Conservation (phyloP, 2,797 vertebrate species). For the Thunnus albacares region DNA sequence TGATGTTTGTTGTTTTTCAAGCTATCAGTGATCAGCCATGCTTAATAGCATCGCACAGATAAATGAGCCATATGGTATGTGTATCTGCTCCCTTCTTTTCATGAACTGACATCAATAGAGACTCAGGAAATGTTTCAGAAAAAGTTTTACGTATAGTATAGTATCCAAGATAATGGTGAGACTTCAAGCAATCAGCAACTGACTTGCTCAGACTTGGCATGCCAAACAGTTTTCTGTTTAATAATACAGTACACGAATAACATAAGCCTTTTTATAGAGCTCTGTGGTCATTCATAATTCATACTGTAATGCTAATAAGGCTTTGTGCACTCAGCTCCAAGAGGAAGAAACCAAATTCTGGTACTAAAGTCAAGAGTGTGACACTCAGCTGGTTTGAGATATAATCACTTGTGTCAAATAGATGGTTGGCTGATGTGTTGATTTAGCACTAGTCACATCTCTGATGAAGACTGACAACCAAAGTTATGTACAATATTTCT, state of each 20-base stretch:
- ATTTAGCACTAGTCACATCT: neutral
- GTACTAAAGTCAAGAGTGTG: constrained; percentile 47
- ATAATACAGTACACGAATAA: constrained; percentile 71
- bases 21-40: neutral
- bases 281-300: constrained; percentile 76
- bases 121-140: constrained; percentile 15
- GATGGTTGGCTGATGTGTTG: neutral
- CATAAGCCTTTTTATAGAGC: constrained; percentile 68
- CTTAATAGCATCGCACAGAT: constrained; percentile 6
- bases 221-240: constrained; percentile 70
- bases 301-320: constrained; percentile 73
- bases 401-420: constrained; percentile 26
- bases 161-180: constrained; percentile 24
- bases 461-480: neutral
- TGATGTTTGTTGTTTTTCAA: constrained; percentile 14
- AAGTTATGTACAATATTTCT: neutral
- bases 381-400: constrained; percentile 33
- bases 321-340: constrained; percentile 57
- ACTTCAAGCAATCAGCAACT: constrained; percentile 53
- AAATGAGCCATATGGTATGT: constrained; percentile 7
- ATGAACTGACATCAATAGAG: constrained; percentile 6
- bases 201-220: constrained; percentile 44
- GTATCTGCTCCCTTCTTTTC: constrained; percentile 18
- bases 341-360: constrained; percentile 41
- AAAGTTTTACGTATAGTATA: constrained; percentile 9